Conservation (phyloP, 2,888 invertebrate species). For the Ormyrus thymus region DNA sequence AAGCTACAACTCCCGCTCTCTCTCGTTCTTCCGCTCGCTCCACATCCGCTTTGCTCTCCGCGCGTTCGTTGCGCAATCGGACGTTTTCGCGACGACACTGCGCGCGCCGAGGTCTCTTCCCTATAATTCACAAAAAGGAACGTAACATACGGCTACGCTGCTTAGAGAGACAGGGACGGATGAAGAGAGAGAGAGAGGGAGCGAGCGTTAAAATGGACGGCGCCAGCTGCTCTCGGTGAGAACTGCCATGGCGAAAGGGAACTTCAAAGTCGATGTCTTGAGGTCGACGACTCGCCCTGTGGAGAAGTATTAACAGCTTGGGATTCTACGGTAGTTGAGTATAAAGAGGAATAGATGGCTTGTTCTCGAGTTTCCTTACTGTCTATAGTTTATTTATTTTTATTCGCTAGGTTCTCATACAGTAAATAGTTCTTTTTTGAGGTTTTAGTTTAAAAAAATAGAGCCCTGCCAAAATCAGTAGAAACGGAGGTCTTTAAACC, state of each 20-base stretch:
- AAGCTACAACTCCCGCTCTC: not conserved
- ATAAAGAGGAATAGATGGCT: no score
- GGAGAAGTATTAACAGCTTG: no score
- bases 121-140: not conserved
- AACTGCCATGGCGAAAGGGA: constrained; percentile 15
- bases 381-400: no score
- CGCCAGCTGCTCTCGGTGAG: not conserved
- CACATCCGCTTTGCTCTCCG: not conserved
- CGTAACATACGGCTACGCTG: not conserved
- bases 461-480: no score
- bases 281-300: no score
- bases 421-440: no score
- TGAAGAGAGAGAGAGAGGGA: not conserved
- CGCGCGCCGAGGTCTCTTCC: not conserved
- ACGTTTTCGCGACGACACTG: constrained; percentile 12
- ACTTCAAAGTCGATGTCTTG: not conserved
- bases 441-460: no score
- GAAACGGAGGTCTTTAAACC: no score
- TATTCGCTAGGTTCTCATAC: no score
- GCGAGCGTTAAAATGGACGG: constrained; percentile 28
- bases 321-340: not conserved
- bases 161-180: not conserved
- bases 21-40: constrained; percentile 18
- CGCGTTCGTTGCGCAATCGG: constrained; percentile 18
- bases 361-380: no score